Evolutionary conservation across 35 echinoderm and acorn worm genomes (phyloP).

Genomic region (Diadema setosum): DNA sequence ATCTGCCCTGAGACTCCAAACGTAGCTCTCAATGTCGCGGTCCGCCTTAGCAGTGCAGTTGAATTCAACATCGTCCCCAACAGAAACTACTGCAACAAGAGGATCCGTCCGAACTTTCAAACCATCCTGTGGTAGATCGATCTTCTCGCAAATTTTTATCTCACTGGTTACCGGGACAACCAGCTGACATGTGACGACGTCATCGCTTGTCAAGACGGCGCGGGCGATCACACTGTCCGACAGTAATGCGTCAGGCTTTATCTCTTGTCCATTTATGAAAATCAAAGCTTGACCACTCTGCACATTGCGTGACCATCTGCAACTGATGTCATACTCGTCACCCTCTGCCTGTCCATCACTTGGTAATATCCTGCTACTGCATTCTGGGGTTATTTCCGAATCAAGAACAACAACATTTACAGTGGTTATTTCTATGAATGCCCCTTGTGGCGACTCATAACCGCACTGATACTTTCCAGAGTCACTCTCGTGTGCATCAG

Average conservation of each 20-base stretch:
- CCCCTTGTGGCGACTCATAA: background rate
- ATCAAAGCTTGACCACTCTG: background rate
- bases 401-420: background rate
- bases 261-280: background rate
- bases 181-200: background rate
- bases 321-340: background rate
- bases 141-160: background rate
- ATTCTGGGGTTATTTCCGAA: background rate
- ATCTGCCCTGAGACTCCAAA: constrained; percentile 13
- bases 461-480: background rate
- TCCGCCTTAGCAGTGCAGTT: background rate
- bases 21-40: background rate
- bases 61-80: background rate
- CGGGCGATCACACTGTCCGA: background rate
- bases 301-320: background rate
- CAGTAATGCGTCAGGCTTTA: background rate
- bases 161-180: background rate
- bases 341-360: background rate
- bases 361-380: background rate
- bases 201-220: background rate
- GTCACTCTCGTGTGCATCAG: background rate
- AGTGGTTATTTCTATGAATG: background rate
- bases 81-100: background rate
- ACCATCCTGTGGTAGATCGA: background rate
- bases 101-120: background rate